Evolutionary conservation across 2,888 invertebrate genomes (phyloP).

Genomic region (Eupithecia subumbrata): DNA sequence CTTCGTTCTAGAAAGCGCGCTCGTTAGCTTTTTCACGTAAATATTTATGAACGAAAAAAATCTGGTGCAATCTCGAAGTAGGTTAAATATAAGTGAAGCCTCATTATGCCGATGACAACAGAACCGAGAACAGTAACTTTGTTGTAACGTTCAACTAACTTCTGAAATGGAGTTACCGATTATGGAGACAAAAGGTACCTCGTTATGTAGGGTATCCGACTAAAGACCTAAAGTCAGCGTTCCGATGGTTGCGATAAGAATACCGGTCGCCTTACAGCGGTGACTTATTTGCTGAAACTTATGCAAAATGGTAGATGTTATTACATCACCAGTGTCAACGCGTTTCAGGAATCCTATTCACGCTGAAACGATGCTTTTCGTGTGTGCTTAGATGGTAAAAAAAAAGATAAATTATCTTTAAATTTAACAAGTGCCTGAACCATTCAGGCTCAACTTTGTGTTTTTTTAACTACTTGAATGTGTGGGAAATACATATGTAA

Average conservation of each 20-base stretch:
- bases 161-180: slow-evolving; percentile 27
- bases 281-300: not conserved
- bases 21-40: not conserved
- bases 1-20: not conserved
- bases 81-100: not conserved
- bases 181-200: slow-evolving; percentile 36
- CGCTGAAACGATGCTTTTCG: not conserved
- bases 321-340: too few species aligned
- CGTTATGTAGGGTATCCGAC: slow-evolving; percentile 43
- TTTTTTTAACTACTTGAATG: not conserved
- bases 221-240: slow-evolving; percentile 42
- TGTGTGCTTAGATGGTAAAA: not conserved
- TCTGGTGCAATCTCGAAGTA: not conserved
- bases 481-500: not conserved
- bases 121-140: slow-evolving; percentile 18
- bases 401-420: not conserved
- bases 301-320: not conserved
- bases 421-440: not conserved
- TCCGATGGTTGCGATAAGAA: not conserved
- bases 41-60: not conserved
- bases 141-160: slow-evolving; percentile 28
- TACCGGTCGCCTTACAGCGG: not conserved
- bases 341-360: too few species aligned
- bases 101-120: slow-evolving; percentile 9
- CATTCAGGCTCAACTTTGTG: not conserved